Base-by-base conservation (phyloP, 2,888 invertebrate species). In the Elmis aenea region DNA sequence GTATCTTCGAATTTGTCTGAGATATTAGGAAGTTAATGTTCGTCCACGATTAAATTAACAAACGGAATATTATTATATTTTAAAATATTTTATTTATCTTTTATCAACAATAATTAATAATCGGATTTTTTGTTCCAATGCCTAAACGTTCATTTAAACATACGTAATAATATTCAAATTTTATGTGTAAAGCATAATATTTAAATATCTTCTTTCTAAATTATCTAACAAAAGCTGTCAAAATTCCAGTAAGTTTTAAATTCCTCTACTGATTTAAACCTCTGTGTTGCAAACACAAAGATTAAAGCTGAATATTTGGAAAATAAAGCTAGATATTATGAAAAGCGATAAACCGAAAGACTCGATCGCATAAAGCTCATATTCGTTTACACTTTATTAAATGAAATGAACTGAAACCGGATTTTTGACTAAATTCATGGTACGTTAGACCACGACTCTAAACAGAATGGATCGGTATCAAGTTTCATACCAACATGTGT, bases 351-450 rank as follows among this genome's bases (percentile, higher is more conserved):
- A 22, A 16, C 28, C 30, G 2, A 26, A 39, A 6, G n/a, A n/a
- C n/a, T 6, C 5, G 13, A n/a, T 5, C n/a, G 13, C 15, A 14
- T 47, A 43, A 39, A 37, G 45, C 29, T 31, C 33, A 38, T 29
- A 40, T 43, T 41, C 16, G 42, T 22, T 21, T 28, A 31, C 18
- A 23, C 28, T 33, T 33, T 18, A 26, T 34, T 35, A 38, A 40
- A 43, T 35, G 34, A 46, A 42, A 48, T 38, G 43, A 48, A 28
- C 37, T 38, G 36, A 50, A 50, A 50, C 50, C 50, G 48, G 50
- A 50, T 48, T 50, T 48, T 50, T 48, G 40, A 48, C 42, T 45
- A 45, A 50, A 48, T 50, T 48, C 50, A 50, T 46, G 50, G 33
- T 48, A 44, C 47, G 47, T 50, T 50, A 47, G 41, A 45, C 41